Percentiles rank a stretch among this genome's conserved stretches.
Evolutionary conservation across 1,140 invertebrate species (phyloP).

Genomic region (Orchesella cincta): DNA sequence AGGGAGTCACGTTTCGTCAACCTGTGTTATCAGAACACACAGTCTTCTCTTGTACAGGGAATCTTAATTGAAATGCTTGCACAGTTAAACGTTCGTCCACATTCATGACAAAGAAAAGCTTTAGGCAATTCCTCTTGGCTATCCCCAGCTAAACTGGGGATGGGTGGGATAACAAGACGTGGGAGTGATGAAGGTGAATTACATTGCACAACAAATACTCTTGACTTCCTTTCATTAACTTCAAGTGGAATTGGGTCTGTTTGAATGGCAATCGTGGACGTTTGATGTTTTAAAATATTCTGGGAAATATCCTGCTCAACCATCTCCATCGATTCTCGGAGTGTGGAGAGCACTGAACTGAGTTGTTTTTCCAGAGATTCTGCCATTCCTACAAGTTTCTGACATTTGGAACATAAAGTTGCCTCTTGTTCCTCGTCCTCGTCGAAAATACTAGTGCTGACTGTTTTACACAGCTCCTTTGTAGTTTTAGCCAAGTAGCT

Average conservation of each 20-base stretch:
- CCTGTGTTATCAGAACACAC: too few relatives aligned
- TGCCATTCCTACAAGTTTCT: constrained; percentile 28
- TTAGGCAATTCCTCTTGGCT: neutral
- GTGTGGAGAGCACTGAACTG: neutral
- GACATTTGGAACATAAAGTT: constrained; percentile 38
- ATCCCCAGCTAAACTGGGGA: neutral
- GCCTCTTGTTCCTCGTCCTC: neutral
- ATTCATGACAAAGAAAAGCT: neutral
- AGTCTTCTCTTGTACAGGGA: neutral
- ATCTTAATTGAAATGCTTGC: neutral
- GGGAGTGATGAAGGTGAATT: neutral
- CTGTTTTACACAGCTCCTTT: too few relatives aligned
- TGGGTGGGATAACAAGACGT: neutral
- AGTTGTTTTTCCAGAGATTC: constrained; percentile 46
- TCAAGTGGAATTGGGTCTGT: neutral
- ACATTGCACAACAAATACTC: too few relatives aligned
- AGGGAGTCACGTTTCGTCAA: too few relatives aligned
- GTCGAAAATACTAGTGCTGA: too few relatives aligned
- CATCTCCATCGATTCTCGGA: neutral
- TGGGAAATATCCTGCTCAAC: neutral
- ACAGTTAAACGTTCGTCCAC: neutral
- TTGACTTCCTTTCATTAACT: too few relatives aligned
- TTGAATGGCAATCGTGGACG: too few relatives aligned
- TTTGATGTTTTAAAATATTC: too few relatives aligned
- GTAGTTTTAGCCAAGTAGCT: too few relatives aligned